These are phyloP conservation scores for Stenodema calcarata DNA, from an alignment of 2,888 invertebrate genomes.

Conservation along the genomic window DNA sequence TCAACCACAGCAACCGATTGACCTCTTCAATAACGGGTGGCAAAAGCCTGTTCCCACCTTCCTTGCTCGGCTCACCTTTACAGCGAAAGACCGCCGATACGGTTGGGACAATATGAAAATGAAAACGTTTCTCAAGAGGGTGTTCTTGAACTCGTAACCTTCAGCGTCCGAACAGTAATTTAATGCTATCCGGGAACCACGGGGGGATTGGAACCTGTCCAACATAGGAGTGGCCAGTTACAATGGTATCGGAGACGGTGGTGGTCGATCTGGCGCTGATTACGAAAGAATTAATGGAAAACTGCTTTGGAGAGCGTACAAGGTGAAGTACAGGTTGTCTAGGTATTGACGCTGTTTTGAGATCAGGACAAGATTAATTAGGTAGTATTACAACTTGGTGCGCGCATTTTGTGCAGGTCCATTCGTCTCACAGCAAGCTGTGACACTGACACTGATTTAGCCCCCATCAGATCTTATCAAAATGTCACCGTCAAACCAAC, in stretches of 20 bases:
- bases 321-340: background rate
- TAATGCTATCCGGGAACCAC: background rate
- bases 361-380: background rate
- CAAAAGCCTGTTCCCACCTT: background rate
- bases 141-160: background rate
- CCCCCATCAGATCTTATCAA: too few relatives aligned
- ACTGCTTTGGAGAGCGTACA: background rate
- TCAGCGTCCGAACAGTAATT: background rate
- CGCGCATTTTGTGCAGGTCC: too few relatives aligned
- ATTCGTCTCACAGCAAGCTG: too few relatives aligned
- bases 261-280: background rate
- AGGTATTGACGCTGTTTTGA: background rate
- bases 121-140: background rate
- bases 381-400: too few relatives aligned
- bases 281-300: slow-evolving; percentile 2
- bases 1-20: background rate
- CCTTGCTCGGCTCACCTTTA: background rate
- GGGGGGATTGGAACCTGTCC: background rate
- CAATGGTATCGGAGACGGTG: background rate
- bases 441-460: too few relatives aligned
- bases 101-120: background rate
- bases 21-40: background rate
- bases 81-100: background rate
- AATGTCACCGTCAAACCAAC: too few relatives aligned
- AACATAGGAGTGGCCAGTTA: background rate